Conservation (phyloP, 1,140 invertebrate species). For the Ceratina calcarata region DNA sequence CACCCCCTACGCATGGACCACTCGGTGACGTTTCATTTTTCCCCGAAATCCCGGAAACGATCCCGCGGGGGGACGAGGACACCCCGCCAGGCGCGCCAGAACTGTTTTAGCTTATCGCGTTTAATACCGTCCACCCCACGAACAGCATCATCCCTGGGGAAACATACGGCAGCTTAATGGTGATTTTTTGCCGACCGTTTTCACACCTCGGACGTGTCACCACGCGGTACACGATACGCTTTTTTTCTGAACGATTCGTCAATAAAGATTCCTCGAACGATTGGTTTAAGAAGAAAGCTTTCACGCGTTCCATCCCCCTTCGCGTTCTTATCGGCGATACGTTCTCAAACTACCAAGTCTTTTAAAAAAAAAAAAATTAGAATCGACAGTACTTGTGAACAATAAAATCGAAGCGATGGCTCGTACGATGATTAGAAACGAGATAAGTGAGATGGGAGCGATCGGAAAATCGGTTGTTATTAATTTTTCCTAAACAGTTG, state of each 20-base stretch:
- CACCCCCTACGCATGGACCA: neutral
- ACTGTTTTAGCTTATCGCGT: conserved; percentile 79
- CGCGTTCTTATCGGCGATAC: too few relatives aligned
- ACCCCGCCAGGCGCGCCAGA: conserved; percentile 51
- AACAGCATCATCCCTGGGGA: conserved; percentile 65
- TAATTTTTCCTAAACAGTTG: conserved; percentile 73
- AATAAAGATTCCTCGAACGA: too few relatives aligned
- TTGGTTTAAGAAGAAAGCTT: too few relatives aligned
- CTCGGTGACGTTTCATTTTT: conserved; percentile 49
- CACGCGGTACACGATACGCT: conserved; percentile 42
- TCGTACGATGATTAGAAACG: too few relatives aligned
- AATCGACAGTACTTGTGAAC: too few relatives aligned
- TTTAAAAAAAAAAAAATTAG: too few relatives aligned
- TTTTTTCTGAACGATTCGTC: conserved; percentile 30
- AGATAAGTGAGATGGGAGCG: neutral
- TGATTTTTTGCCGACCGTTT: conserved; percentile 75
- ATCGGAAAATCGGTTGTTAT: conserved; percentile 54
- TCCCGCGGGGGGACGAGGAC: conserved; percentile 54
- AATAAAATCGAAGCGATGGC: too few relatives aligned
- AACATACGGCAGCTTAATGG: conserved; percentile 77
- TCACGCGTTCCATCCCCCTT: too few relatives aligned
- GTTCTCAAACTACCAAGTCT: too few relatives aligned
- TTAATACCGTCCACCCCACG: conserved; percentile 67
- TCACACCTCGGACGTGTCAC: conserved; percentile 55
- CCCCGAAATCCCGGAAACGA: conserved; percentile 44